A percentile compares a stretch with the other conserved stretches of the same genome.
Evolutionary conservation across 2,888 invertebrate genomes (phyloP).

Genomic region (Branchellion lobata): DNA sequence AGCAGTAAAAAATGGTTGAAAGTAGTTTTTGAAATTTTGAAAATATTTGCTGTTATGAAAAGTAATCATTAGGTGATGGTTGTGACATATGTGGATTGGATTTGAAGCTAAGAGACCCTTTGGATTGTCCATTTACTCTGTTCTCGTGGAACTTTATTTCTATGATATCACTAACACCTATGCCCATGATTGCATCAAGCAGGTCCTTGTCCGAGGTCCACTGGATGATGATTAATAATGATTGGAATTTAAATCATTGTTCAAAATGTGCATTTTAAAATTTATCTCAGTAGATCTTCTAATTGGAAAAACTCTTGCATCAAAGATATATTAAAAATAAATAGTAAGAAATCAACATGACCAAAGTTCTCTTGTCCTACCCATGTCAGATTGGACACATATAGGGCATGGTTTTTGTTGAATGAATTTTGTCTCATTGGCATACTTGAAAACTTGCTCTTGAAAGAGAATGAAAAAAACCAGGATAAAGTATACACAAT

Average conservation of each 20-base stretch:
- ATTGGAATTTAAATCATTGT: too few relatives aligned
- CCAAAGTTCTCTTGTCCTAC: too few relatives aligned
- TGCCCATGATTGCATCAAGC: slow-evolving; percentile 79
- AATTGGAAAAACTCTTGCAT: background rate
- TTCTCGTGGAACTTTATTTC: slow-evolving; percentile 99
- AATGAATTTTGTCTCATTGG: slow-evolving; percentile 13
- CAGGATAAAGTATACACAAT: too few relatives aligned
- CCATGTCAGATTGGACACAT: slow-evolving; percentile 98
- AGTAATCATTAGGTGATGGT: background rate
- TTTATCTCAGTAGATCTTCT: background rate
- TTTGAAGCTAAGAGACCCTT: slow-evolving; percentile 75
- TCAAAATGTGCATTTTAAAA: too few relatives aligned
- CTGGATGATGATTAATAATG: too few relatives aligned
- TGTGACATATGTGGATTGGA: too few relatives aligned
- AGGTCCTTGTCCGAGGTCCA: slow-evolving; percentile 98
- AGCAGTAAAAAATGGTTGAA: too few relatives aligned
- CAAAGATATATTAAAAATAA: background rate
- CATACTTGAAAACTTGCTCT: slow-evolving; percentile 1
- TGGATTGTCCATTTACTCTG: slow-evolving; percentile 95
- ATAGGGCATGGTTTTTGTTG: slow-evolving; percentile 64
- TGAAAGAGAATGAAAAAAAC: background rate
- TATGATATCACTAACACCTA: slow-evolving; percentile 85
- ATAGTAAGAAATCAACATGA: background rate
- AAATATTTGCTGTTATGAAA: background rate
- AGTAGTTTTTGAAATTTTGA: too few relatives aligned